Evolutionary conservation across 2,888 invertebrate species (phyloP).

Genomic region (Pseudococcus viburni): DNA sequence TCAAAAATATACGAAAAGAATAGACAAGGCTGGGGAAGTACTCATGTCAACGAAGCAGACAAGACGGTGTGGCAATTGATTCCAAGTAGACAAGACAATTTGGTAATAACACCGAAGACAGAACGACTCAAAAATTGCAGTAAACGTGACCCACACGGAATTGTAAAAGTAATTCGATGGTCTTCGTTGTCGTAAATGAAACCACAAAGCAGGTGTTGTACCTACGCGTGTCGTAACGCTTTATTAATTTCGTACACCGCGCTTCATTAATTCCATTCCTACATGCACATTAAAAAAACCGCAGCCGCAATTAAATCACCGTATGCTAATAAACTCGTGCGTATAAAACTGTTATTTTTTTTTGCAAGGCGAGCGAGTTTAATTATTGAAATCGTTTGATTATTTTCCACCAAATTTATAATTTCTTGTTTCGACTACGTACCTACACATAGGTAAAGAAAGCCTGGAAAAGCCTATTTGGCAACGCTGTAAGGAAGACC

Average conservation of each 20-base stretch:
- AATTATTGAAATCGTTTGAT: constrained; percentile 29
- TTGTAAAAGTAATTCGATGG: background rate
- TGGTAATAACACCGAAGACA: background rate
- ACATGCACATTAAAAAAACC: background rate
- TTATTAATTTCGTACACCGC: background rate
- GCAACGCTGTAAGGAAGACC: no score
- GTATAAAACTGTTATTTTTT: constrained; percentile 13
- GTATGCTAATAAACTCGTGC: background rate
- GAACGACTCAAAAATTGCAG: background rate
- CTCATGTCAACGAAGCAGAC: background rate
- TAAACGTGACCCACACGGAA: background rate
- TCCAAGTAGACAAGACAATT: no score
- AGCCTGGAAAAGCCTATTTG: no score
- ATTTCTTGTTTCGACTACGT: background rate
- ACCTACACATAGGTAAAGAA: no score
- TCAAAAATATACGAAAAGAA: background rate
- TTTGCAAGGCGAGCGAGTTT: constrained; percentile 13
- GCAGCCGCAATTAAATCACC: constrained; percentile 1
- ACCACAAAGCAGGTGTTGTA: background rate
- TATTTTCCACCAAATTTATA: background rate
- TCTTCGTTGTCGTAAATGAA: background rate
- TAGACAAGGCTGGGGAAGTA: background rate
- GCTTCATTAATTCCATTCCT: constrained; percentile 25
- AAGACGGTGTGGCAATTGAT: background rate
- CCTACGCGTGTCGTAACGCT: constrained; percentile 1